Base-by-base conservation (phyloP, 2,888 invertebrate genomes). In the Drosophila fungiperda region DNA sequence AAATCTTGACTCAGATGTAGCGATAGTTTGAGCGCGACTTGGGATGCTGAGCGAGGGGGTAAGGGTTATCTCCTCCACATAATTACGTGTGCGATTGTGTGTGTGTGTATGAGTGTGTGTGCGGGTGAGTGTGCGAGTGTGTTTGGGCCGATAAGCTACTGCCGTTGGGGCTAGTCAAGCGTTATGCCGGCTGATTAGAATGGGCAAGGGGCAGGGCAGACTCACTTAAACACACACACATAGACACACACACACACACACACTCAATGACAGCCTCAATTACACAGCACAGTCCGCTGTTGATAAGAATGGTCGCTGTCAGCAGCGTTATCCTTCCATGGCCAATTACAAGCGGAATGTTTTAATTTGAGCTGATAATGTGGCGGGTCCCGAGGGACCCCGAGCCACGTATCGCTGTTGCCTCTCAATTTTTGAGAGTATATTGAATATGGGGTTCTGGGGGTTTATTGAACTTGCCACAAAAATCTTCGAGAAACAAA, bases 161-260 rank as follows among this genome's bases (percentile, higher is more conserved):
- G 80, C 66, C 55, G 38, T 78, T 70, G 83, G 58, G 80, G 64
- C 83, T 84, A 90, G 66, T 89, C 87, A 89, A 87, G 90, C 90
- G 90, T 90, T 90, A 90, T 90, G 90, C 76, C 85, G 76, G 73
- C 87, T 79, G 87, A 88, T 88, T 88, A 90, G 89, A 80, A 63
- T 60, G 53, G 53, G 45, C 60, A 52, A 53, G 45, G 53, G 29
- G 23, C 35, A 23, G 65, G 65, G 69, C 23, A 53, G 20, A 50
- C 48, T 36, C 63, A 42, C 48, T 29, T 29, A 29, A 29, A 29
- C 1, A 20, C 20, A 42, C 20, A 17, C 29, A 54, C 36, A 49
- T 26, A 26, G 26, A 61, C 62, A n/a, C 49, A 11, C 26, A 26
- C 7, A 48, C 45, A 26, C 26, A 58, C 62, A 53, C 38, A 35